These are phyloP conservation scores for Trypoxylus dichotomus DNA, from an alignment of 1,140 invertebrate genomes.

Conservation along the genomic window DNA sequence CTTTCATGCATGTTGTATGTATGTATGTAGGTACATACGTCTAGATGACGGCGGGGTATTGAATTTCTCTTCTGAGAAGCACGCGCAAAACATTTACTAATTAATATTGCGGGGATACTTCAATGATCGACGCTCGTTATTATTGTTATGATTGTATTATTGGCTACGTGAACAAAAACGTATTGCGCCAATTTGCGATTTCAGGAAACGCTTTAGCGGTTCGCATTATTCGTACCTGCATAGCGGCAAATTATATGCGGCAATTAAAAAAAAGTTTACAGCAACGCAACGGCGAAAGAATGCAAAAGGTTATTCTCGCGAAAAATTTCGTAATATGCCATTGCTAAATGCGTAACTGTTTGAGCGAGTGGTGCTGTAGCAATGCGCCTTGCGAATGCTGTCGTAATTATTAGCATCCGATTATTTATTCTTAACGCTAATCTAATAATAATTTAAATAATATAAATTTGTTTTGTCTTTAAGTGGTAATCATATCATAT, in stretches of 20 bases:
- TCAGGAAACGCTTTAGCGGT: background rate
- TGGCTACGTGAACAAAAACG: background rate
- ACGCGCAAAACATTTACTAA: background rate
- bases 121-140: background rate
- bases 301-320: too few species aligned
- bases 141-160: background rate
- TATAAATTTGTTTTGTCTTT: too few species aligned
- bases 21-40: too few species aligned
- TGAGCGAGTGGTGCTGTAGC: too few species aligned
- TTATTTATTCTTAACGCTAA: too few species aligned
- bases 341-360: too few species aligned
- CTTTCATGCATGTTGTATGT: background rate
- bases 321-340: too few species aligned
- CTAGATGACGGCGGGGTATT: background rate
- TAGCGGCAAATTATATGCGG: background rate
- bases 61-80: constrained; percentile 13
- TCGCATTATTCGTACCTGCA: background rate
- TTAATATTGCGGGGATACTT: background rate
- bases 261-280: background rate
- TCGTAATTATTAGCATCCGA: too few species aligned
- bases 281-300: too few species aligned
- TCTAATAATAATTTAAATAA: too few species aligned
- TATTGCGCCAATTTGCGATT: background rate
- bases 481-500: too few species aligned
- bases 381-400: too few species aligned